Evolutionary conservation across 1,140 invertebrate genomes (phyloP).

Genomic region (Rhizoglyphus robini): DNA sequence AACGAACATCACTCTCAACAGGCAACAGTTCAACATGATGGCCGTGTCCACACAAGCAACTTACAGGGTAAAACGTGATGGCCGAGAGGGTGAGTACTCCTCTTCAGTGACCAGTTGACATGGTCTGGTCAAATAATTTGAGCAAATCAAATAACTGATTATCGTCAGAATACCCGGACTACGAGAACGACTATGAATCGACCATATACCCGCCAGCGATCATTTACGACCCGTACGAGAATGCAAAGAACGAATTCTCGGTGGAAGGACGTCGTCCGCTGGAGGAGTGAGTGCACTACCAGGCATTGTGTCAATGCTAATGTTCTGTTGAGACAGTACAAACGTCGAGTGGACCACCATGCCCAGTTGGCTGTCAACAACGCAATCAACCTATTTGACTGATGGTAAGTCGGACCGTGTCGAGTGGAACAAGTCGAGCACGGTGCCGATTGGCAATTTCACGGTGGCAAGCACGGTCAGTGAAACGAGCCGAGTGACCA

Average conservation of each 20-base stretch:
- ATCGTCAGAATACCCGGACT: slow-evolving; percentile 18
- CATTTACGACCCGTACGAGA: slow-evolving; percentile 11
- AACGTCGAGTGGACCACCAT: neutral
- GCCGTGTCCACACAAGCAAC: neutral
- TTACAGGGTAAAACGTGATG: slow-evolving; percentile 2
- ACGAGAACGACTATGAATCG: neutral
- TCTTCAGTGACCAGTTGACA: no score
- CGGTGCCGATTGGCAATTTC: neutral
- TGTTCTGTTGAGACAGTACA: neutral
- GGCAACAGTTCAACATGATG: neutral
- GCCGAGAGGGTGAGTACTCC: slow-evolving; percentile 4
- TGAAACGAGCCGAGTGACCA: neutral
- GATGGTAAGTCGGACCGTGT: neutral
- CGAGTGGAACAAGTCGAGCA: neutral
- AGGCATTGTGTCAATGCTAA: neutral
- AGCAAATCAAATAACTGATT: no score
- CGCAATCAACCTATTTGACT: neutral
- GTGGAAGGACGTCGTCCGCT: slow-evolving; percentile 20
- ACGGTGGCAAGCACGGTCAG: neutral
- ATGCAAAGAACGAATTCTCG: neutral
- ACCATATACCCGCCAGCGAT: slow-evolving; percentile 5
- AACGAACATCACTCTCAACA: slow-evolving; percentile 26
- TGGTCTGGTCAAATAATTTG: no score
- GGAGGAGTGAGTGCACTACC: slow-evolving; percentile 15
- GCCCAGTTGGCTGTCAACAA: neutral